Conservation (phyloP, 2,113 vertebrate species). For the Aramus guarauna region DNA sequence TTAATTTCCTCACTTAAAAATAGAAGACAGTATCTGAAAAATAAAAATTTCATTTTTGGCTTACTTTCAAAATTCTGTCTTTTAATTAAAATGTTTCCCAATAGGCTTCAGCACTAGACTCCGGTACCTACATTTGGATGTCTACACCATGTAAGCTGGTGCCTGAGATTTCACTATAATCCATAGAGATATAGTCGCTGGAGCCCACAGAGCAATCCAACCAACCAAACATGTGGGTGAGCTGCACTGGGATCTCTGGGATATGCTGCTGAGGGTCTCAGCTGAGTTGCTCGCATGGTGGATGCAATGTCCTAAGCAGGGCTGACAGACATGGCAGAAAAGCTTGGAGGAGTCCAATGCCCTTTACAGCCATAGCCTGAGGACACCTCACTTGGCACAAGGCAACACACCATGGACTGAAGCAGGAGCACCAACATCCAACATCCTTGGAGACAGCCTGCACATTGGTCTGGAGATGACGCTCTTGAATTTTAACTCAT, state of each 20-base stretch:
- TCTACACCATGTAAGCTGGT: not conserved
- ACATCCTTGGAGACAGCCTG: fast-evolving
- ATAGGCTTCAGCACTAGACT: not conserved
- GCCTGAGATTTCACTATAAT: not conserved
- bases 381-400: not conserved
- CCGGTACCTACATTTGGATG: not conserved
- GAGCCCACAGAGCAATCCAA: not conserved
- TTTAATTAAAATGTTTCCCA: not conserved
- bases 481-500: not conserved
- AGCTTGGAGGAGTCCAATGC: not conserved
- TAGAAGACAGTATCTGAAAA: not conserved
- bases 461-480: not conserved
- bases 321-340: not conserved
- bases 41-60: not conserved
- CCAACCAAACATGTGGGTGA: not conserved
- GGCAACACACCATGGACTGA: not conserved
- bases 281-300: not conserved
- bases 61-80: not conserved
- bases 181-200: fast-evolving
- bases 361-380: not conserved
- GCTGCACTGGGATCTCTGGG: not conserved
- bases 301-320: not conserved
- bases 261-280: not conserved
- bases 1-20: not conserved
- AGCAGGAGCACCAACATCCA: not conserved